These are phyloP conservation scores for Chloropsis cyanopogon DNA, from an alignment of 2,113 vertebrate genomes.

Conservation along the genomic window DNA sequence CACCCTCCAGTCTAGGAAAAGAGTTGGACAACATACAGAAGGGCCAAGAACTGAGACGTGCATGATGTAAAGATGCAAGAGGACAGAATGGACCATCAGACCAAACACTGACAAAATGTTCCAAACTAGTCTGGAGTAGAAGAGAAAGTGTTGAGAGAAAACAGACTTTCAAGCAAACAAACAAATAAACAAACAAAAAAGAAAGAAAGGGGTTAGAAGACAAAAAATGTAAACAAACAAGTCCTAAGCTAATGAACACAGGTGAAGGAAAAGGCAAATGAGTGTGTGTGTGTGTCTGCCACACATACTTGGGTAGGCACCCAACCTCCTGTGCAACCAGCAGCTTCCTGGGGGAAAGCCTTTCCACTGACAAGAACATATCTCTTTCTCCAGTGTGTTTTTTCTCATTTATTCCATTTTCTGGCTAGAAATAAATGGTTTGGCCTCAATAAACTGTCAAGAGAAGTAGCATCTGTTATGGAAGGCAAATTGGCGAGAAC, in stretches of 20 bases:
- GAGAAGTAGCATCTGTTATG: constrained; percentile 49
- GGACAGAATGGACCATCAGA: constrained; percentile 22
- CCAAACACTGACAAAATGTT: neutral
- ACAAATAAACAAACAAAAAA: neutral
- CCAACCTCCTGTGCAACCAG: neutral
- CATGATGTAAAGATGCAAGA: neutral
- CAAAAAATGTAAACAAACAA: neutral
- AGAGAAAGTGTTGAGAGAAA: constrained; percentile 16
- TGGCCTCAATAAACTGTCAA: constrained; percentile 37
- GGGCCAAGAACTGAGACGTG: neutral
- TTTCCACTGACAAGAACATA: neutral
- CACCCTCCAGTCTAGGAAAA: neutral
- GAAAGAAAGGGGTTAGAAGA: neutral
- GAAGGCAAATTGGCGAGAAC: constrained; percentile 40
- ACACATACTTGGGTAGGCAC: neutral
- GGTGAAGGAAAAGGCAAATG: neutral
- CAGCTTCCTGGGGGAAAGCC: neutral
- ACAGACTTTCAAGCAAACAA: neutral
- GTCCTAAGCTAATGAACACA: neutral
- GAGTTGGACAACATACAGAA: neutral
- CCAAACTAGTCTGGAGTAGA: neutral
- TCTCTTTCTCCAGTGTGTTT: neutral
- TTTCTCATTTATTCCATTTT: neutral
- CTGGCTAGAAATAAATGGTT: constrained; percentile 11
- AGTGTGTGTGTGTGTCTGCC: rapidly evolving